Conservation (phyloP, 2,113 vertebrate genomes). For the Plecturocebus donacophilus region DNA sequence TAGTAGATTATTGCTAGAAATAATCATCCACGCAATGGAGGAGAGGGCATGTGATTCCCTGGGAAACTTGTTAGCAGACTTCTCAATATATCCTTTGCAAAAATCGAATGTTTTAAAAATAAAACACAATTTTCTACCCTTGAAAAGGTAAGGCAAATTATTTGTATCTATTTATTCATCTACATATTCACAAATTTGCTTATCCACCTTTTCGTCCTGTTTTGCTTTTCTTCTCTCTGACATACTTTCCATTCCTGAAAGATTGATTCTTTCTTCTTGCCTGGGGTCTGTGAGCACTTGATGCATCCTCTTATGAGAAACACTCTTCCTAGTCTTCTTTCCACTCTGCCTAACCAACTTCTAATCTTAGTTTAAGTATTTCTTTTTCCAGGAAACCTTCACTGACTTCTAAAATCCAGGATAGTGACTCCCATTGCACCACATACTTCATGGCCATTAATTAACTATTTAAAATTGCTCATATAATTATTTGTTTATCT, state of each 20-base stretch:
- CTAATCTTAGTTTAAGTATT: background rate
- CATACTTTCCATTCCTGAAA: background rate
- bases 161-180: background rate
- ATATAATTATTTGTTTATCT: background rate
- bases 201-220: background rate
- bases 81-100: slow-evolving; percentile 14
- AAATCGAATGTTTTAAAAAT: background rate
- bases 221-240: background rate
- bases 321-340: background rate
- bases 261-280: background rate
- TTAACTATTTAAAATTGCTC: background rate
- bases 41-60: background rate
- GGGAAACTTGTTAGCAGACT: background rate
- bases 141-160: background rate
- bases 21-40: background rate
- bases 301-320: background rate
- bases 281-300: background rate
- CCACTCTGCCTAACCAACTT: background rate
- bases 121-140: background rate
- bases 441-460: background rate
- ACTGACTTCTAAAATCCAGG: background rate
- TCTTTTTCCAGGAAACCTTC: background rate
- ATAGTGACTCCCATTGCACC: background rate
- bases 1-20: background rate
- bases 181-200: background rate